phyloP scores from a whole-genome alignment of 2,888 invertebrate species.

The Eristalis intricaria region DNA sequence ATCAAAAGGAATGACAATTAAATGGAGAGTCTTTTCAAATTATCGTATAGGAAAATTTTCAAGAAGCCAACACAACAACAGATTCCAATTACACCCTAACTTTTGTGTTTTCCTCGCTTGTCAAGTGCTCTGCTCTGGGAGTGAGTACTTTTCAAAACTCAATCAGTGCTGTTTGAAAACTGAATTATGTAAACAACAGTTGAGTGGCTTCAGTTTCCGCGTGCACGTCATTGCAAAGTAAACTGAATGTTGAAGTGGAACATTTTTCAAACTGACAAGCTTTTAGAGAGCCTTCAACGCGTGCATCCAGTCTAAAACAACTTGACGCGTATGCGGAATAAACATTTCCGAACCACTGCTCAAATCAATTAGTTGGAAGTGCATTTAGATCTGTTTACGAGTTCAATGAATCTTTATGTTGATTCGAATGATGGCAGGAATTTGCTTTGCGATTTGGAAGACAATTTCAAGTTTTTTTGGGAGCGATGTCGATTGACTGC shows the following conservation, averaged over 20 bases:
- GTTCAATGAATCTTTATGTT: background rate
- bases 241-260: background rate
- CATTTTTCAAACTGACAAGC: background rate
- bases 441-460: background rate
- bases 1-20: no score
- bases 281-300: background rate
- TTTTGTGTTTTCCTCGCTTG: background rate
- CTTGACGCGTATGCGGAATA: background rate
- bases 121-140: background rate
- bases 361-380: background rate
- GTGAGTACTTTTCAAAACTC: background rate
- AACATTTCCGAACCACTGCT: background rate
- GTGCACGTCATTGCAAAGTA: background rate
- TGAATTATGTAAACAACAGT: background rate
- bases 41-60: background rate
- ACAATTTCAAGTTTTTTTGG: background rate
- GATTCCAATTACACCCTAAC: background rate
- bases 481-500: no score
- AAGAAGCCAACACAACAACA: background rate
- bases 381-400: background rate
- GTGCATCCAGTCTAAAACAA: background rate
- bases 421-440: background rate
- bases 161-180: background rate
- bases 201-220: background rate
- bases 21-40: background rate